Evolutionary conservation across 1,140 invertebrate genomes (phyloP).

Genomic region (Apis dorsata): DNA sequence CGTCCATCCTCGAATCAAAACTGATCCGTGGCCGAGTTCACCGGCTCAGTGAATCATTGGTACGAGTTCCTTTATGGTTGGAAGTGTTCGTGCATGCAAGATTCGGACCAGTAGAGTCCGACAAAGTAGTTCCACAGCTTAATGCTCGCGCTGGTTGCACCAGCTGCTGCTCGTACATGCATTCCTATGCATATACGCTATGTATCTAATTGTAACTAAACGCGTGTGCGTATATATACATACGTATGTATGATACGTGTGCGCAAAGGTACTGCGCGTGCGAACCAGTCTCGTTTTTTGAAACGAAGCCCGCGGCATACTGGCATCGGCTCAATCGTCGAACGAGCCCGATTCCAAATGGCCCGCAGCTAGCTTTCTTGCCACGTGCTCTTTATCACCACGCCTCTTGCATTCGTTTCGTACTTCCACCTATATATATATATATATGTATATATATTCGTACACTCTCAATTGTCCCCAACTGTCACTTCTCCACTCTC

Average conservation of each 20-base stretch:
- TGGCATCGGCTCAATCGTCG: slow-evolving; percentile 56
- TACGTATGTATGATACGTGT: background rate
- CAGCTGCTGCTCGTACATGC: background rate
- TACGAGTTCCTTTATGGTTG: background rate
- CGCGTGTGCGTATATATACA: background rate
- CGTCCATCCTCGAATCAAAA: background rate
- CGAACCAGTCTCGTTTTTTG: slow-evolving; percentile 19
- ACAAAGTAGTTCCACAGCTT: slow-evolving; percentile 20
- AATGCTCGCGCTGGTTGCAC: slow-evolving; percentile 23
- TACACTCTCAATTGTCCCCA: slow-evolving; percentile 23
- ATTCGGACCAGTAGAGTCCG: background rate
- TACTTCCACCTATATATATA: background rate
- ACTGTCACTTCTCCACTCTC: background rate
- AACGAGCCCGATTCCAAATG: slow-evolving; percentile 57
- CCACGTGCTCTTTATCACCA: slow-evolving; percentile 54
- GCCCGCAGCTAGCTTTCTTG: slow-evolving; percentile 38
- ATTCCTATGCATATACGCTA: background rate
- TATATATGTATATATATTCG: too few species aligned
- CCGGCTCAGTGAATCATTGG: background rate
- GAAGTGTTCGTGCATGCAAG: slow-evolving; percentile 9
- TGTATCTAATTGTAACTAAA: too few species aligned
- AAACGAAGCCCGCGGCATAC: slow-evolving; percentile 19
- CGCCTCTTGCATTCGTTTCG: slow-evolving; percentile 46
- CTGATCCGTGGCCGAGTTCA: background rate
- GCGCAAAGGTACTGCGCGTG: background rate